Evolutionary conservation across 2,888 invertebrate species (phyloP).

Genomic region (Ophraella communa): DNA sequence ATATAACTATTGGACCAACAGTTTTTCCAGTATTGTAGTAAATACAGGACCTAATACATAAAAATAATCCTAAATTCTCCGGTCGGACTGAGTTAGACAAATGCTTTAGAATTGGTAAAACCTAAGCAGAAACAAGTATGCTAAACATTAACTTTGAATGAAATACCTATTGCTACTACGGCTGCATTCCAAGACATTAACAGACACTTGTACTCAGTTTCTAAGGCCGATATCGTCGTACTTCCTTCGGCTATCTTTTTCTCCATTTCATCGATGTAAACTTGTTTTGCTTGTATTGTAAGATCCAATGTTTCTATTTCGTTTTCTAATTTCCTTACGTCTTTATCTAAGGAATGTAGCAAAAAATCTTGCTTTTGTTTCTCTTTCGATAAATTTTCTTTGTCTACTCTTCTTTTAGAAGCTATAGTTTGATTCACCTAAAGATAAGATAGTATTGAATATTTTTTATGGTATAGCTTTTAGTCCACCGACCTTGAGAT

Average conservation of each 20-base stretch:
- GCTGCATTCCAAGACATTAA: not conserved
- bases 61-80: too few species aligned
- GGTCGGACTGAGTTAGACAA: too few species aligned
- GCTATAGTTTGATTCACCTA: not conserved
- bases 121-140: too few species aligned
- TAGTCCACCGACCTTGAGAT: not conserved
- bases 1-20: too few species aligned
- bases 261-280: not conserved
- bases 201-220: not conserved
- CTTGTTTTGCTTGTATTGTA: not conserved
- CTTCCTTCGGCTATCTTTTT: not conserved
- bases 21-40: too few species aligned
- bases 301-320: not conserved
- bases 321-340: not conserved
- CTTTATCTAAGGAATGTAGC: not conserved
- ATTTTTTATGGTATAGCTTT: too few species aligned
- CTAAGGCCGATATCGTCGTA: not conserved
- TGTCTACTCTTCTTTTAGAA: not conserved
- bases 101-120: too few species aligned
- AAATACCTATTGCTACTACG: not conserved
- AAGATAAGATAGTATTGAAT: too few species aligned
- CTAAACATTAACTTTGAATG: not conserved
- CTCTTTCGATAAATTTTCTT: not conserved
- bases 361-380: constrained; percentile 4
- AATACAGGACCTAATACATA: too few species aligned